phyloP scores from a whole-genome alignment of 2,888 invertebrate genomes.

The Brachylomia viminalis region DNA sequence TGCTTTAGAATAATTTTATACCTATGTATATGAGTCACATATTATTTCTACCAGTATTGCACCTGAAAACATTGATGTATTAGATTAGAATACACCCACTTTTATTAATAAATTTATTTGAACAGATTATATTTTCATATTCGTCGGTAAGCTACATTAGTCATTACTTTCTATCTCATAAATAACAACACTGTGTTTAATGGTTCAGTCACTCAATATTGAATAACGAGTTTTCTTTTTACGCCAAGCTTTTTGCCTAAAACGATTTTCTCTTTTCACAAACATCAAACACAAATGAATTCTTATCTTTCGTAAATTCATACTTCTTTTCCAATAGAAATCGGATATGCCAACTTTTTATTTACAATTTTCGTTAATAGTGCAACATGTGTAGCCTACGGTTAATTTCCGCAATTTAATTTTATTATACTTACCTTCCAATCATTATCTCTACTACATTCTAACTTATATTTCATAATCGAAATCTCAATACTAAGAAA shows the following conservation, averaged over 20 bases:
- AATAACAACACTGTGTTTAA: conserved; percentile 43
- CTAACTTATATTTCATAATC: conserved; percentile 31
- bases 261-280: conserved; percentile 89
- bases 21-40: conserved; percentile 61
- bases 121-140: conserved; percentile 29
- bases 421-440: conserved; percentile 54
- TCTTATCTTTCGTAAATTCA: conserved; percentile 64
- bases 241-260: conserved; percentile 72
- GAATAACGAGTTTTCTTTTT: conserved; percentile 58
- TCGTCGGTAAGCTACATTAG: conserved; percentile 32
- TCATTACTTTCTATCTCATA: conserved; percentile 36
- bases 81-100: conserved; percentile 60
- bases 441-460: conserved; percentile 51
- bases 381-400: conserved; percentile 53
- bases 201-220: conserved; percentile 42
- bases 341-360: conserved; percentile 74
- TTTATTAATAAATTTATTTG: conserved; percentile 42
- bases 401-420: conserved; percentile 56
- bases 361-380: conserved; percentile 67
- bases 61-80: conserved; percentile 70
- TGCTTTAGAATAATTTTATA: conserved; percentile 74
- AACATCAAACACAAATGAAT: conserved; percentile 84
- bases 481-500: conserved; percentile 30
- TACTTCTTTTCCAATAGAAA: conserved; percentile 65
- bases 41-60: conserved; percentile 70